phyloP scores from a whole-genome alignment of 2,797 vertebrate genomes.

The Silurus lanzhouensis region DNA sequence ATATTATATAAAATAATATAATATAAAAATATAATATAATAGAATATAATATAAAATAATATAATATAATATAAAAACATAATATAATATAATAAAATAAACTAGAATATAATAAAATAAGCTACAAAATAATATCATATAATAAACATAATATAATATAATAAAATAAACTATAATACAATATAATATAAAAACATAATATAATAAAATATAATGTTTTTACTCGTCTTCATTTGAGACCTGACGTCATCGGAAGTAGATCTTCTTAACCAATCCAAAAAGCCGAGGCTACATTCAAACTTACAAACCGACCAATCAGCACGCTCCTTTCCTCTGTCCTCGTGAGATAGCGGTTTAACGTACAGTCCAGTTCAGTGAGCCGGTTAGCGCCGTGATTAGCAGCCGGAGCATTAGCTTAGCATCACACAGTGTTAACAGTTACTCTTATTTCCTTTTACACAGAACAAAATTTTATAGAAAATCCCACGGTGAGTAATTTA shows the following conservation, averaged over 20 bases:
- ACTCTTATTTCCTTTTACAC: background rate
- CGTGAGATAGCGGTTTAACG: background rate
- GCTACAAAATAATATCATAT: no score
- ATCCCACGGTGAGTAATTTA: background rate
- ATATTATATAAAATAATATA: no score
- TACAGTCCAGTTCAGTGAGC: background rate
- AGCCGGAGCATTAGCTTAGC: background rate
- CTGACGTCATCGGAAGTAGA: background rate
- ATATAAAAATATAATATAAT: no score
- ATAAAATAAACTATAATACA: no score
- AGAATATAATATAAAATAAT: no score
- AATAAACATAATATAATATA: no score
- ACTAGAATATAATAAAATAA: no score
- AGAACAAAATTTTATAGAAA: background rate
- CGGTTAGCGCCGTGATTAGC: slow-evolving; percentile 14
- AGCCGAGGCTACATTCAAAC: slow-evolving; percentile 59
- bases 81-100: no score
- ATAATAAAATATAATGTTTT: background rate
- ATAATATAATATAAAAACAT: no score
- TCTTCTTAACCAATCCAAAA: slow-evolving; percentile 61
- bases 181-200: no score
- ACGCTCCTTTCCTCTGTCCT: background rate
- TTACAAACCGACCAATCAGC: slow-evolving; percentile 70
- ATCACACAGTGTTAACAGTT: background rate
- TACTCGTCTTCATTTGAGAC: no score